Evolutionary conservation across 2,113 vertebrate genomes (phyloP).

Genomic region (Nothobranchius furzeri): DNA sequence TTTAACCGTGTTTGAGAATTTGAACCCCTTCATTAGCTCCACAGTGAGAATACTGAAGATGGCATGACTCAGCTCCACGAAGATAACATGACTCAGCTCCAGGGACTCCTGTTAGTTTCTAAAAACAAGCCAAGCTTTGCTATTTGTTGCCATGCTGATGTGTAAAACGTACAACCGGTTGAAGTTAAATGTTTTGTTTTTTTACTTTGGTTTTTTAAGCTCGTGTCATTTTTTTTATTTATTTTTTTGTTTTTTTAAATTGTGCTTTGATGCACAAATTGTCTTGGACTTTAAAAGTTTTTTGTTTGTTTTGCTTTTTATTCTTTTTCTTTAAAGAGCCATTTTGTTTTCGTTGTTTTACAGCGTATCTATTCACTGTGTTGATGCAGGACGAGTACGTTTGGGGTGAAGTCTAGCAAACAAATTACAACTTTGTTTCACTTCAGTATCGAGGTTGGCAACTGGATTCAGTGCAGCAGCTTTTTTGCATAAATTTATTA

Average conservation of each 20-base stretch:
- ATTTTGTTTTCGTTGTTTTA: conserved; percentile 77
- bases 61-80: too few species aligned
- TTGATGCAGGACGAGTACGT: conserved; percentile 44
- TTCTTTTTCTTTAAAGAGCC: conserved; percentile 76
- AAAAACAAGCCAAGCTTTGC: conserved; percentile 12
- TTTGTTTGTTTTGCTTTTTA: conserved; percentile 13
- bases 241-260: conserved; percentile 31
- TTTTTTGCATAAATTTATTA: conserved; percentile 71
- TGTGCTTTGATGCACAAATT: conserved; percentile 71
- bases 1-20: too few species aligned
- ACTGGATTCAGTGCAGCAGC: conserved; percentile 59
- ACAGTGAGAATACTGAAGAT: too few species aligned
- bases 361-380: conserved; percentile 69
- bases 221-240: conserved; percentile 39
- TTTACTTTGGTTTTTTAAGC: conserved; percentile 7
- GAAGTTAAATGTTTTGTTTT: conserved; percentile 33
- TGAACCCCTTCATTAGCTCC: too few species aligned
- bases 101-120: too few species aligned
- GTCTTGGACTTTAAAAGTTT: conserved; percentile 78
- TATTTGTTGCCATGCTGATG: conserved; percentile 28
- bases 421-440: conserved; percentile 60
- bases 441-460: conserved; percentile 63
- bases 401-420: conserved; percentile 43
- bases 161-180: conserved; percentile 23
- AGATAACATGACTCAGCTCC: too few species aligned